These are phyloP conservation scores for Mormyrus iriodes DNA, from an alignment of 2,113 vertebrate genomes.

Conservation along the genomic window DNA sequence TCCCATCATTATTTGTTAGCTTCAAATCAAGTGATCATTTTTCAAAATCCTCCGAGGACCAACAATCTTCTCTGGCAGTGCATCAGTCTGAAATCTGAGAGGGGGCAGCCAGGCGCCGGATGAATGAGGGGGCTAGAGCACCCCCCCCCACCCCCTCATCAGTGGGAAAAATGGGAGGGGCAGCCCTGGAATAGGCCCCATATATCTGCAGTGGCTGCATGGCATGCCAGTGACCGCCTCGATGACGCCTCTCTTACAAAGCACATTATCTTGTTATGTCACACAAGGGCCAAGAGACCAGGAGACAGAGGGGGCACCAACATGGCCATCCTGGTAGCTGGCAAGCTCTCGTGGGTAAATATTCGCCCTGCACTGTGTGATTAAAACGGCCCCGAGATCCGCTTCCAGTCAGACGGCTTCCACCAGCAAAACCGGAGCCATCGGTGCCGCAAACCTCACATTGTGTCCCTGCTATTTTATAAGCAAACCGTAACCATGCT, in stretches of 20 bases:
- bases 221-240: not conserved
- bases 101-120: not conserved
- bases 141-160: not conserved
- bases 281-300: not conserved
- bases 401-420: constrained; percentile 39
- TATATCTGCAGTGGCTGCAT: not conserved
- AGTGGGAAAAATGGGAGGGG: not conserved
- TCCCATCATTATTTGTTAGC: not conserved
- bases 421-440: constrained; percentile 39
- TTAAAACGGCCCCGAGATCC: constrained; percentile 36
- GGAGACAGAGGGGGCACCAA: constrained; percentile 12
- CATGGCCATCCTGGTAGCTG: not conserved
- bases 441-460: constrained; percentile 31
- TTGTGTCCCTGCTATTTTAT: constrained; percentile 43
- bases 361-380: constrained; percentile 34
- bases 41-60: not conserved
- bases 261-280: not conserved
- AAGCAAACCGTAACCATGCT: constrained; percentile 35
- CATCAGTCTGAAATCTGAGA: not conserved
- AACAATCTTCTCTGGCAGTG: not conserved
- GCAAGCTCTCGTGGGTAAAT: constrained; percentile 30
- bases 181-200: not conserved
- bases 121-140: not conserved
- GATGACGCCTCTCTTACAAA: not conserved
- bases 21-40: not conserved